Percentiles rank a stretch among this genome's conserved stretches.
Conservation (phyloP, 2,888 invertebrate genomes). For the Cremastobaeus sp. region DNA sequence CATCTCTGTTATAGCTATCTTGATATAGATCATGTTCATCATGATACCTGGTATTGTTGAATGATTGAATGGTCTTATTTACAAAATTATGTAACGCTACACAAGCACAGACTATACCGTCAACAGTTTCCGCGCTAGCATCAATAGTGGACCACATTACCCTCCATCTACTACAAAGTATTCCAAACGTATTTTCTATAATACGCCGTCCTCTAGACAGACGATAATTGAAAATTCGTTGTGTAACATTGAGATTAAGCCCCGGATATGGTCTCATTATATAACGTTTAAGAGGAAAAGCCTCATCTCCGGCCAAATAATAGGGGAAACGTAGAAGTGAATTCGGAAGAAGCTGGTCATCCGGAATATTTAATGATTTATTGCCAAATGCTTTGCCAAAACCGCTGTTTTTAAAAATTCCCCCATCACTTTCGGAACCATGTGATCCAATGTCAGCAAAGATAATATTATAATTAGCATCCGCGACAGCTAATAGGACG, state of each 20-base stretch:
- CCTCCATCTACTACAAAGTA: too few relatives aligned
- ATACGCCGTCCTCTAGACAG: neutral
- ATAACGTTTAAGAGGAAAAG: neutral
- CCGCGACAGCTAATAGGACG: constrained; percentile 30
- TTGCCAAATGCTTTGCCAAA: constrained; percentile 13
- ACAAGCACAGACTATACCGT: neutral
- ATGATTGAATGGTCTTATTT: neutral
- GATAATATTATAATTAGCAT: constrained; percentile 34
- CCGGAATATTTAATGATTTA: neutral
- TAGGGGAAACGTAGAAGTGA: too few relatives aligned
- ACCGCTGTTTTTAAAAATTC: constrained; percentile 3
- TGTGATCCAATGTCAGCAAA: constrained; percentile 31
- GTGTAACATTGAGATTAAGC: neutral
- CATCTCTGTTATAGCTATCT: neutral
- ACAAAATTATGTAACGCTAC: neutral
- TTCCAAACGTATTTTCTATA: neutral
- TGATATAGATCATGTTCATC: too few relatives aligned
- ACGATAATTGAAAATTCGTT: neutral
- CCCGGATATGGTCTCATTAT: neutral
- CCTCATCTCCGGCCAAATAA: neutral
- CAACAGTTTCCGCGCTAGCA: too few relatives aligned
- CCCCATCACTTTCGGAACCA: constrained; percentile 19
- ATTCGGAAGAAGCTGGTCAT: neutral
- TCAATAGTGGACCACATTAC: neutral
- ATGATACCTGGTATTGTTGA: neutral